Evolutionary conservation across 2,888 invertebrate species (phyloP), one percentile per base, ranked within the genome.

Genomic region (Loripinus fragilis): DNA sequence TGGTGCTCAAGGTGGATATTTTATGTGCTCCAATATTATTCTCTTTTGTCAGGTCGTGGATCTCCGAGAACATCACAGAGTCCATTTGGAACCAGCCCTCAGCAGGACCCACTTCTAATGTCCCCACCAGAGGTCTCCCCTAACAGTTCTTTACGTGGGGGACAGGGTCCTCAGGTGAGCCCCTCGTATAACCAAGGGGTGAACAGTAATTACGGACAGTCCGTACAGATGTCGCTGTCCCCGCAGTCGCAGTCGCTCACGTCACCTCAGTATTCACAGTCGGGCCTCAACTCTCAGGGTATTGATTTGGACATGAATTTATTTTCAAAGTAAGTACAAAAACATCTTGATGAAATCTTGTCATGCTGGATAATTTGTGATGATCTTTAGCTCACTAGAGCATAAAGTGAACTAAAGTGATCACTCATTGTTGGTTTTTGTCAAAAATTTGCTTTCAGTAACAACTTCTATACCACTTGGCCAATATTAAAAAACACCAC

Each of bases 121-220:
- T 92, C 92, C 0, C 91, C 92, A 0, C 89, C 90, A 70, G 86
- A 80, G 65, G 85, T 90, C 65, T 91, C 90, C 0, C 91, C 90
- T 2, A 52, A 52, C 25, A 87, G 85, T 73, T 86, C 86, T 8
- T 77, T 89, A 74, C 78, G 88, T 67, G 86, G 85, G 65, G 81
- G 73, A 15, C 71, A 79, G 65, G 76, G 74, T 71, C 66, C 68
- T 33, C 88, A 90, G 80, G 86, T 89, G 20, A 90, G 89, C 77
- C 90, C 90, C 10, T 85, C 88, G 0, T 90, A 87, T 78, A 88
- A 83, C 74, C 89, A 90, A 64, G 78, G 76, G 23, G 71, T 55
- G 25, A 38, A n/a, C 17, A 71, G n/a, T 55, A 25, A 33, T 20
- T 71, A 48, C 23, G 74, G 74, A 33, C 74, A 76, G 48, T 52